phyloP scores from a whole-genome alignment of 2,888 invertebrate species.

The Zaprionus obscuricornis region DNA sequence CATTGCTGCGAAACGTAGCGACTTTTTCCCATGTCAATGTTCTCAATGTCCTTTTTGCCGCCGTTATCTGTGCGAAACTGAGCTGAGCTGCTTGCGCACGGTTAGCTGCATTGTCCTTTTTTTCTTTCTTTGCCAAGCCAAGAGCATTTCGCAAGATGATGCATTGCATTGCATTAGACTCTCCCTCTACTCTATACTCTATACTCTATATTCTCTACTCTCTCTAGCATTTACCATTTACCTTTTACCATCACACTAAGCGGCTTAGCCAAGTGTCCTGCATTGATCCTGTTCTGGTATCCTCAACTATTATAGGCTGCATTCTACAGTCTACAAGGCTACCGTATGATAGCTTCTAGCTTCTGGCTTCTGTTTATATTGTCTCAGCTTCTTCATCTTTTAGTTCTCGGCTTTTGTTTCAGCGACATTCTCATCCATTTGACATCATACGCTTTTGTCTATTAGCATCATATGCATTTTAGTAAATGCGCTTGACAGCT shows the following conservation, averaged over 20 bases:
- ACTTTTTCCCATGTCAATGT: conserved; percentile 54
- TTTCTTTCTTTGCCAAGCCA: conserved; percentile 39
- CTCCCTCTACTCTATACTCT: conserved; percentile 44
- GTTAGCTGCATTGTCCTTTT: conserved; percentile 79
- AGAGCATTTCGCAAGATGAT: conserved; percentile 65
- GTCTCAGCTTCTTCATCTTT: conserved; percentile 17
- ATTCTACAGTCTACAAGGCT: no score
- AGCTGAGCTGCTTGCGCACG: conserved; percentile 81
- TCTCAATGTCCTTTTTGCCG: conserved; percentile 77
- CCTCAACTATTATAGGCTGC: background rate
- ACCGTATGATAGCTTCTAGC: background rate
- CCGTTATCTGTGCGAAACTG: conserved; percentile 72
- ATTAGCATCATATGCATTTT: conserved; percentile 54
- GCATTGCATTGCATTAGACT: conserved; percentile 70
- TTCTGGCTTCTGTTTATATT: conserved; percentile 36
- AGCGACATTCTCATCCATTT: no score
- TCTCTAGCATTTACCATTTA: no score
- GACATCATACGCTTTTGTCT: conserved; percentile 17
- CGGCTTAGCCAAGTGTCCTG: conserved; percentile 73
- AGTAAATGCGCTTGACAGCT: conserved; percentile 71
- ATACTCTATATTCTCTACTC: no score
- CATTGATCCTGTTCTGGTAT: conserved; percentile 31
- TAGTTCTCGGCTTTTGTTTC: background rate
- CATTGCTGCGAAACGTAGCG: no score
- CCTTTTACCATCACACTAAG: conserved; percentile 43